These are phyloP conservation scores for Hymenochirus boettgeri DNA, from an alignment of 2,113 vertebrate genomes.

Conservation along the genomic window DNA sequence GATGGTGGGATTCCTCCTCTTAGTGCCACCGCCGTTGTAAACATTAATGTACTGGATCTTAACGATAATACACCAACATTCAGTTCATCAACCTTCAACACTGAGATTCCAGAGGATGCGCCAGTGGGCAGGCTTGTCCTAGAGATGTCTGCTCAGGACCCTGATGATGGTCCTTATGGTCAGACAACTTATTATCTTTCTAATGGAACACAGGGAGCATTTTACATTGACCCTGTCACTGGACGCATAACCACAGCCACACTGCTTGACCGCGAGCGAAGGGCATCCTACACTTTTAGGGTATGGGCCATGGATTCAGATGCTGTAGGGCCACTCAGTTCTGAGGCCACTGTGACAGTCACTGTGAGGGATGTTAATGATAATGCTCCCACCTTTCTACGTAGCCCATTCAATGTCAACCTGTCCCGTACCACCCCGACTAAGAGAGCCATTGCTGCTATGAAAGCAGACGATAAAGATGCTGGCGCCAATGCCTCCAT, in stretches of 20 bases:
- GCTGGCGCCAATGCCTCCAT: slow-evolving; percentile 93
- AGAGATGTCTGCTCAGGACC: slow-evolving; percentile 72
- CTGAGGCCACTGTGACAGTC: slow-evolving; percentile 72
- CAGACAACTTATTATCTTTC: slow-evolving; percentile 80
- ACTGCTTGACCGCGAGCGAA: slow-evolving; percentile 78
- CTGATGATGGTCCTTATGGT: slow-evolving; percentile 79
- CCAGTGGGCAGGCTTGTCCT: slow-evolving; percentile 69
- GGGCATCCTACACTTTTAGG: slow-evolving; percentile 73
- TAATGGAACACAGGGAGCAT: slow-evolving; percentile 71
- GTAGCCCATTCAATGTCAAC: slow-evolving; percentile 78
- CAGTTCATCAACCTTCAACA: slow-evolving; percentile 59
- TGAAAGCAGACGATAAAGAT: slow-evolving; percentile 89
- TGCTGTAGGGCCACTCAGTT: slow-evolving; percentile 71
- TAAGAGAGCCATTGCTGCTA: slow-evolving; percentile 78
- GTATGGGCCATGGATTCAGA: slow-evolving; percentile 82
- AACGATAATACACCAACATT: slow-evolving; percentile 87
- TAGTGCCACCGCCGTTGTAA: slow-evolving; percentile 70
- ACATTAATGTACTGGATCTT: slow-evolving; percentile 77
- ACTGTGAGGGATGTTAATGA: slow-evolving; percentile 83
- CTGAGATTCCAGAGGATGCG: slow-evolving; percentile 78
- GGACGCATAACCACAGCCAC: slow-evolving; percentile 72
- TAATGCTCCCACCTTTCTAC: slow-evolving; percentile 81
- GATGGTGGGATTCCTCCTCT: slow-evolving; percentile 74
- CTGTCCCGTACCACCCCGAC: slow-evolving; percentile 65
- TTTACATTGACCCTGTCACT: slow-evolving; percentile 70